These are phyloP conservation scores for Idaea aversata DNA, from an alignment of 2,888 invertebrate species.

Conservation along the genomic window DNA sequence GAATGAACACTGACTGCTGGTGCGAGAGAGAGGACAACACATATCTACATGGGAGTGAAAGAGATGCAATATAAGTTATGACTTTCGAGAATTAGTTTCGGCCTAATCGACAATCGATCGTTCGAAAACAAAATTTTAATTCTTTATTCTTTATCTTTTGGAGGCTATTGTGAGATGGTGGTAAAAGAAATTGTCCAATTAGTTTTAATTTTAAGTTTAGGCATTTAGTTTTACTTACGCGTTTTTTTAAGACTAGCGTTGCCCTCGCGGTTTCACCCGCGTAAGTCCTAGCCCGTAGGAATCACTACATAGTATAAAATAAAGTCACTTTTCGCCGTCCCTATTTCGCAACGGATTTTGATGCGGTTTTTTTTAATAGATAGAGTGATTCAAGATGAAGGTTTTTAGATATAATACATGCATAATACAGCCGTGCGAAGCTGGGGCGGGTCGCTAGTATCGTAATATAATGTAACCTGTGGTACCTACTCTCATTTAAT, in stretches of 20 bases:
- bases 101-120: conserved; percentile 28
- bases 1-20: conserved; percentile 61
- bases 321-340: too few species aligned
- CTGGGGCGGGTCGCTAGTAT: too few species aligned
- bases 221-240: neutral
- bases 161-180: conserved; percentile 6
- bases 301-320: too few species aligned
- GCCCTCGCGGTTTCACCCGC: too few species aligned
- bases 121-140: conserved; percentile 15
- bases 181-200: conserved; percentile 8
- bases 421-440: too few species aligned
- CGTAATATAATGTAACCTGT: too few species aligned
- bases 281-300: too few species aligned
- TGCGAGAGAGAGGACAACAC: conserved; percentile 50
- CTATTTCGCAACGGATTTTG: too few species aligned
- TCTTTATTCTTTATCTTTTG: conserved; percentile 12
- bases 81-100: conserved; percentile 27
- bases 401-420: too few species aligned
- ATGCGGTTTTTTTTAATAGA: too few species aligned
- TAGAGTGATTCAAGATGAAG: too few species aligned
- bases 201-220: conserved; percentile 4
- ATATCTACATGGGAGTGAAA: conserved; percentile 31
- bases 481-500: too few species aligned
- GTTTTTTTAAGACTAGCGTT: neutral
- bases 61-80: conserved; percentile 37